Percentiles rank a stretch among this genome's conserved stretches.
These are phyloP conservation scores for Ladona fulva DNA, from an alignment of 1,140 invertebrate genomes.

Conservation along the genomic window DNA sequence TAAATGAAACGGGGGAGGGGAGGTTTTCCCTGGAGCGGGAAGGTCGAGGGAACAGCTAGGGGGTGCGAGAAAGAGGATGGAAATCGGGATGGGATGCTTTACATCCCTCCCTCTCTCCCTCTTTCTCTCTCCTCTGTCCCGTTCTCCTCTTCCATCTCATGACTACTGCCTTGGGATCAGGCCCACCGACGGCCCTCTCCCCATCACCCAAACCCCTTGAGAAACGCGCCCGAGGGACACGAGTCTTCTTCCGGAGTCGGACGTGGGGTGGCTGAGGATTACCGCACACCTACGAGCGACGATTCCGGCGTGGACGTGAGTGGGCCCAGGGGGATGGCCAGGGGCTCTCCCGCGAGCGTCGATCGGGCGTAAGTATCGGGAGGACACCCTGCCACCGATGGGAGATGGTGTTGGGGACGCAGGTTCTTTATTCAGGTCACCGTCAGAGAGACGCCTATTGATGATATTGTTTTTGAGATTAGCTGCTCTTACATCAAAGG, in stretches of 20 bases:
- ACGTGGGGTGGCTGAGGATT: conserved; percentile 36
- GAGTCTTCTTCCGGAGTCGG: conserved; percentile 14
- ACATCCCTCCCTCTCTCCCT: background rate
- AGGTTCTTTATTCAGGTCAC: background rate
- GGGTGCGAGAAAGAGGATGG: too few species aligned
- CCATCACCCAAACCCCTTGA: background rate
- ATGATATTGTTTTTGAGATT: too few species aligned
- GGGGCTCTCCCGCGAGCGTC: background rate
- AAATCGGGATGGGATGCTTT: background rate
- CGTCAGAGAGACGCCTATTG: too few species aligned
- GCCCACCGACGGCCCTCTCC: background rate
- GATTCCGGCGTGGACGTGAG: conserved; percentile 72
- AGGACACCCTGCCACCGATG: background rate
- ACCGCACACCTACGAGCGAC: conserved; percentile 64
- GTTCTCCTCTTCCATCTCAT: background rate
- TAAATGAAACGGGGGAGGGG: too few species aligned
- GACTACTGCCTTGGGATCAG: background rate
- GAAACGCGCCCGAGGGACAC: background rate
- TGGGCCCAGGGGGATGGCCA: conserved; percentile 25
- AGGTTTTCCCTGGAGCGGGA: too few species aligned
- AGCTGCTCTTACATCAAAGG: too few species aligned
- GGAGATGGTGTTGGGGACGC: background rate
- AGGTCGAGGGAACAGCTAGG: too few species aligned
- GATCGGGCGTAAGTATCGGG: background rate
- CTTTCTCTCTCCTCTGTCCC: background rate